These are phyloP conservation scores for Drosophila burlai DNA, from an alignment of 1,140 invertebrate genomes.

Conservation along the genomic window DNA sequence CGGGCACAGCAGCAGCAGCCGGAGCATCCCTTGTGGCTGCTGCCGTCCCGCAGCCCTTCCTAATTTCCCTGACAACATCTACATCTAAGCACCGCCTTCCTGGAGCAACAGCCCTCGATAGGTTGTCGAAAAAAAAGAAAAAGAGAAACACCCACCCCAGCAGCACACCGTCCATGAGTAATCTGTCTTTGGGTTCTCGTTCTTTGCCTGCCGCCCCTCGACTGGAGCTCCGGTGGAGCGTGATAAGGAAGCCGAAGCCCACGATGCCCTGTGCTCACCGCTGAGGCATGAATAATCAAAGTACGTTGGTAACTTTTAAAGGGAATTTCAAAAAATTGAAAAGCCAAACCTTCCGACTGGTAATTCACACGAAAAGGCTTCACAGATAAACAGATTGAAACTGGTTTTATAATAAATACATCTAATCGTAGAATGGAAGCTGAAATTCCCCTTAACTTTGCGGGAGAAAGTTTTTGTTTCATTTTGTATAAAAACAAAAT, in stretches of 20 bases:
- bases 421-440: conserved; percentile 1
- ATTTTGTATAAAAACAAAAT: neutral
- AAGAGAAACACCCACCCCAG: conserved; percentile 47
- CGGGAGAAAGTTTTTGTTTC: conserved; percentile 6
- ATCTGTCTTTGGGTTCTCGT: conserved; percentile 47
- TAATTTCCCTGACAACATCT: conserved; percentile 12
- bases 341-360: neutral
- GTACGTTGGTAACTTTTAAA: conserved; percentile 7
- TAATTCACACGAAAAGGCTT: neutral
- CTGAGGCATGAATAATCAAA: conserved; percentile 10
- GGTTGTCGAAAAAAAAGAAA: too few species aligned
- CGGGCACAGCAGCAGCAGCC: conserved; percentile 33
- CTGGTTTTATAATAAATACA: conserved; percentile 5
- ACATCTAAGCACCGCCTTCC: conserved; percentile 49
- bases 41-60: conserved; percentile 5
- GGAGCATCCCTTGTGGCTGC: conserved; percentile 66
- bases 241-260: conserved; percentile 34
- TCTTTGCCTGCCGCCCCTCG: conserved; percentile 8
- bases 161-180: conserved; percentile 52
- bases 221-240: conserved; percentile 26
- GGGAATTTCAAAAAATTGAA: conserved; percentile 4
- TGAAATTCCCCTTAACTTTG: neutral
- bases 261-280: conserved; percentile 25
- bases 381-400: neutral
- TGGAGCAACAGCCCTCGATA: conserved; percentile 32